Evolutionary conservation across 2,797 vertebrate species (phyloP).

Genomic region (Lepidocolaptes lacrymiger): DNA sequence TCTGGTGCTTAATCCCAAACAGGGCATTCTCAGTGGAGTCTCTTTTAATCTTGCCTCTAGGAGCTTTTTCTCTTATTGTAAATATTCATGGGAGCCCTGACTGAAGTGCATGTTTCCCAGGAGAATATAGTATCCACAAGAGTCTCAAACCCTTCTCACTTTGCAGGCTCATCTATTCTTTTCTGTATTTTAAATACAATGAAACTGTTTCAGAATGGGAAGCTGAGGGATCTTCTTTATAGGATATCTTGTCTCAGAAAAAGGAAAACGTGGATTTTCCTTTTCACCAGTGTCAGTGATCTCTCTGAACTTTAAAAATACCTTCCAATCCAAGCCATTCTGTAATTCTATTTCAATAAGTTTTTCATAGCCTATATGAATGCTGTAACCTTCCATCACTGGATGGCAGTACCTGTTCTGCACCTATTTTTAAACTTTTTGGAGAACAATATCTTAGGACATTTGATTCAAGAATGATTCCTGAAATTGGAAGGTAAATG

Average conservation of each 20-base stretch:
- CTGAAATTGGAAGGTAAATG: background rate
- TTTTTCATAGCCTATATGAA: background rate
- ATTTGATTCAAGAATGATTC: background rate
- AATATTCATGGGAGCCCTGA: constrained; percentile 47
- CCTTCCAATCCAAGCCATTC: background rate
- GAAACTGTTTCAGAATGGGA: background rate
- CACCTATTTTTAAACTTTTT: background rate
- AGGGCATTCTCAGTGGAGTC: background rate
- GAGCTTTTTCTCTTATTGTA: constrained; percentile 8
- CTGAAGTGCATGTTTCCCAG: constrained; percentile 31
- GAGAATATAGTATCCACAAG: background rate
- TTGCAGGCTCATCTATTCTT: background rate
- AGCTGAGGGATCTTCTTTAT: background rate
- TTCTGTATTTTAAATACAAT: background rate
- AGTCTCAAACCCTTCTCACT: background rate
- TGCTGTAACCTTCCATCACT: background rate
- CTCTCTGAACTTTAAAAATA: background rate
- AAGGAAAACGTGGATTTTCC: background rate
- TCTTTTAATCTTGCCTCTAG: background rate
- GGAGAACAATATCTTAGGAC: background rate
- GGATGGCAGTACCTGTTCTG: background rate
- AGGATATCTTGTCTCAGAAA: background rate
- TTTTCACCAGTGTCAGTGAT: background rate
- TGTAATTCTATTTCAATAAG: background rate
- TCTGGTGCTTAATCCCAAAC: constrained; percentile 36